phyloP scores from a whole-genome alignment of 2,113 vertebrate species.

The Notechis scutatus region DNA sequence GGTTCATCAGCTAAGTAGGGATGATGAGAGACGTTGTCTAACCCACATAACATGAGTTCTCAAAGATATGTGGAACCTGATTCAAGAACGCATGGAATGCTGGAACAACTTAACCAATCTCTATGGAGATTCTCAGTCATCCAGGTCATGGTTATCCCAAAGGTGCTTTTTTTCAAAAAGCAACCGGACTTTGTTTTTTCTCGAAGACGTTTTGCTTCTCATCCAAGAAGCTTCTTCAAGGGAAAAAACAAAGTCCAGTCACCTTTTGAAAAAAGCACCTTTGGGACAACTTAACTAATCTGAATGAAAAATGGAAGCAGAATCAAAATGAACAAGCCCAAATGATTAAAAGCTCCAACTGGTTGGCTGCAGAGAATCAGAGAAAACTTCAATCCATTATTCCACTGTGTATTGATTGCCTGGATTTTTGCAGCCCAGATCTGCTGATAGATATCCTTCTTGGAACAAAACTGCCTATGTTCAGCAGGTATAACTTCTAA shows the following conservation, averaged over 20 bases:
- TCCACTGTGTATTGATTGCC: background rate
- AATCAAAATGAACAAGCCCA: background rate
- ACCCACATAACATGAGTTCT: background rate
- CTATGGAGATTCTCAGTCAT: background rate
- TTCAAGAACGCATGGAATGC: background rate
- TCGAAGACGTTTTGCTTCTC: background rate
- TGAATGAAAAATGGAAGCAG: background rate
- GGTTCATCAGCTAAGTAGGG: background rate
- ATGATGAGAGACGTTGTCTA: background rate
- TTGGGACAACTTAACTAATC: slow-evolving; percentile 11
- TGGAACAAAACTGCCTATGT: background rate
- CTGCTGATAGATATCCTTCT: background rate
- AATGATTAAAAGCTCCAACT: background rate
- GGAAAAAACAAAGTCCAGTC: background rate
- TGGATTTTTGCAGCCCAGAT: background rate
- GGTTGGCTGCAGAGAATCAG: background rate
- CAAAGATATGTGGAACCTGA: background rate
- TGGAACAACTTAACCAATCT: slow-evolving; percentile 20
- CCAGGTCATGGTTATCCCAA: background rate
- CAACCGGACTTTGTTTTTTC: background rate
- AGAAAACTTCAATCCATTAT: background rate
- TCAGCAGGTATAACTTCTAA: background rate
- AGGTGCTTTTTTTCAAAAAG: background rate
- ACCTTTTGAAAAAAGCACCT: background rate
- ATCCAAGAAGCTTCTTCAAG: background rate